These are phyloP conservation scores for Pithys albifrons DNA, from an alignment of 2,113 vertebrate genomes.

Conservation along the genomic window DNA sequence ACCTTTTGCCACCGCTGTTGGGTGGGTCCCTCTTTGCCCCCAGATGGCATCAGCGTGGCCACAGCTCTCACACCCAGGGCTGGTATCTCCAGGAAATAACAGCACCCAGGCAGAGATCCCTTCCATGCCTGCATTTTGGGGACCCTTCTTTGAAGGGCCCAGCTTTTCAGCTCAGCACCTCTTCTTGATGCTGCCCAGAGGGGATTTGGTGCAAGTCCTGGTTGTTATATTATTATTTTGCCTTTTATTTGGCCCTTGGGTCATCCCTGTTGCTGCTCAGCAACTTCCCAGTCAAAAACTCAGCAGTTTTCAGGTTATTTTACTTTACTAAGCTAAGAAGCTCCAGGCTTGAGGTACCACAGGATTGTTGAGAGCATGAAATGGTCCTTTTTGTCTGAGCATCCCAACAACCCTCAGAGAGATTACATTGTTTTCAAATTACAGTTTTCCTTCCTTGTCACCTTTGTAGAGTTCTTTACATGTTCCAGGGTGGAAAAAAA, in stretches of 20 bases:
- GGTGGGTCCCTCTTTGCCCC: background rate
- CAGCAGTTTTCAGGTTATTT: background rate
- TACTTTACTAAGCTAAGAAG: background rate
- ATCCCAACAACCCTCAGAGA: background rate
- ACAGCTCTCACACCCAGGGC: background rate
- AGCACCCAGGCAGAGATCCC: background rate
- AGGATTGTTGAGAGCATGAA: background rate
- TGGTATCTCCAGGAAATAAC: background rate
- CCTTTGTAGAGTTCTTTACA: background rate
- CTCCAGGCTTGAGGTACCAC: background rate
- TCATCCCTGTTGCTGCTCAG: background rate
- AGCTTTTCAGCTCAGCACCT: background rate
- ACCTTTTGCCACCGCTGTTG: accelerated
- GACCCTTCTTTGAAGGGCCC: background rate
- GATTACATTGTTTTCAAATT: accelerated
- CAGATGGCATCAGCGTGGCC: accelerated
- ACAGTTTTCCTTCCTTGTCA: background rate
- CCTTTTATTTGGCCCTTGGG: background rate
- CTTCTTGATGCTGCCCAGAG: accelerated
- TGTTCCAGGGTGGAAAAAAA: background rate
- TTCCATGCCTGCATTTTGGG: background rate
- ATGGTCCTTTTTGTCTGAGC: background rate
- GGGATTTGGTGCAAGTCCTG: accelerated
- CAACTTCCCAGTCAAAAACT: background rate
- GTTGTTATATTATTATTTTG: background rate